phyloP scores from a whole-genome alignment of 2,797 vertebrate species.

The Chiroxiphia lanceolata region DNA sequence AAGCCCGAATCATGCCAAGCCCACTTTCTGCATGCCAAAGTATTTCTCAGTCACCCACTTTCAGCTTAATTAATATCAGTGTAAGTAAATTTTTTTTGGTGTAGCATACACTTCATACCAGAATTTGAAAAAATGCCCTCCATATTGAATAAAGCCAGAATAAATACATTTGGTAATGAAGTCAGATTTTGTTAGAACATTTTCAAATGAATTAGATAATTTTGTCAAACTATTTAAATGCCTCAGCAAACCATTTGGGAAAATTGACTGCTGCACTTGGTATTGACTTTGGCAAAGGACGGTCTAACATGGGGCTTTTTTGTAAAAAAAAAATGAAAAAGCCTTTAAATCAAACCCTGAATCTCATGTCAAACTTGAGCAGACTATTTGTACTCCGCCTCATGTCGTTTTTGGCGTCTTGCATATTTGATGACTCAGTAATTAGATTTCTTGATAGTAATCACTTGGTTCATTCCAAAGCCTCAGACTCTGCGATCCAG shows the following conservation, averaged over 20 bases:
- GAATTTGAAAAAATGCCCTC: conserved; percentile 74
- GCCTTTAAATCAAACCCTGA: conserved; percentile 85
- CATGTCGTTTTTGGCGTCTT: conserved; percentile 74
- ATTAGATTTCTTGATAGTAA: conserved; percentile 63
- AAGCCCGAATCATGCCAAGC: background rate
- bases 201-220: conserved; percentile 95
- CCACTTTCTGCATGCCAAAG: conserved; percentile 8
- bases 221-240: conserved; percentile 97
- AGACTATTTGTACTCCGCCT: conserved; percentile 78
- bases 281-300: conserved; percentile 92
- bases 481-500: conserved; percentile 56
- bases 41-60: conserved; percentile 57
- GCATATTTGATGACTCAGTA: conserved; percentile 68
- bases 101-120: conserved; percentile 34
- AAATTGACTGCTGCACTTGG: conserved; percentile 83
- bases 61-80: conserved; percentile 64
- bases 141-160: conserved; percentile 85
- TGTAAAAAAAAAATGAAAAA: conserved; percentile 59
- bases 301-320: conserved; percentile 72
- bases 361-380: conserved; percentile 81
- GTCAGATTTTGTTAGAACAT: conserved; percentile 90
- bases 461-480: conserved; percentile 76
- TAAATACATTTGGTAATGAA: conserved; percentile 96
- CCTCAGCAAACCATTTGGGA: conserved; percentile 89
- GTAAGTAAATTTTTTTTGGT: conserved; percentile 55